These are phyloP conservation scores for Ia io DNA, from an alignment of 2,113 vertebrate genomes.

Conservation along the genomic window DNA sequence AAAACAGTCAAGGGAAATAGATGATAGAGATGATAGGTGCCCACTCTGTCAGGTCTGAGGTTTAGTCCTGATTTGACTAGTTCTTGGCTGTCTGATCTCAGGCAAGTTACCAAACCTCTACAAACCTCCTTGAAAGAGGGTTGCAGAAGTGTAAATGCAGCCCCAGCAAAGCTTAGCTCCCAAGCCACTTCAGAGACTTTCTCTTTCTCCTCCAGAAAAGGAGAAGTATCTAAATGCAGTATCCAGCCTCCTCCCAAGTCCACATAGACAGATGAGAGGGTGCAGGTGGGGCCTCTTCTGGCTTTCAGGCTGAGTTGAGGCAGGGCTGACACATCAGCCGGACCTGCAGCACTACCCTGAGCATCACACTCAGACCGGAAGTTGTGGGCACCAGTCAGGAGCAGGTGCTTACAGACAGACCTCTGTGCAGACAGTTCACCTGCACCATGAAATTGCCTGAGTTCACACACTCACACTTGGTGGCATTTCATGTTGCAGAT, in stretches of 20 bases:
- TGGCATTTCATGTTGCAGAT: background rate
- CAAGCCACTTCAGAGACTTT: background rate
- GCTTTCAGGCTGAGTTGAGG: too few relatives aligned
- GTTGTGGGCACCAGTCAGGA: background rate
- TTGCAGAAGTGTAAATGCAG: background rate
- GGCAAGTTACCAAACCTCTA: background rate
- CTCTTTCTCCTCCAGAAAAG: background rate
- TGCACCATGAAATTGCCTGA: background rate
- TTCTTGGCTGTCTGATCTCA: background rate
- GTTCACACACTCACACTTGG: accelerated
- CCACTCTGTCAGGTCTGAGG: background rate
- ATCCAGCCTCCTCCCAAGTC: too few relatives aligned
- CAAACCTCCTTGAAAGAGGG: background rate
- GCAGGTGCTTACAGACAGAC: background rate
- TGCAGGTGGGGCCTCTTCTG: too few relatives aligned
- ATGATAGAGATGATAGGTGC: background rate
- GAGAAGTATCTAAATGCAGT: too few relatives aligned
- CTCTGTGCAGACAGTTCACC: background rate
- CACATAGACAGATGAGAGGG: too few relatives aligned
- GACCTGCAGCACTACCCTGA: background rate
- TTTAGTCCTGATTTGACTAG: background rate
- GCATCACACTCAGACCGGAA: background rate
- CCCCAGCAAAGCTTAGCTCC: background rate
- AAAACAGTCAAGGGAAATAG: background rate
- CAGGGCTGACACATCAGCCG: too few relatives aligned